Conservation (phyloP, 2,888 invertebrate genomes). For the Vesta saturnalis region DNA sequence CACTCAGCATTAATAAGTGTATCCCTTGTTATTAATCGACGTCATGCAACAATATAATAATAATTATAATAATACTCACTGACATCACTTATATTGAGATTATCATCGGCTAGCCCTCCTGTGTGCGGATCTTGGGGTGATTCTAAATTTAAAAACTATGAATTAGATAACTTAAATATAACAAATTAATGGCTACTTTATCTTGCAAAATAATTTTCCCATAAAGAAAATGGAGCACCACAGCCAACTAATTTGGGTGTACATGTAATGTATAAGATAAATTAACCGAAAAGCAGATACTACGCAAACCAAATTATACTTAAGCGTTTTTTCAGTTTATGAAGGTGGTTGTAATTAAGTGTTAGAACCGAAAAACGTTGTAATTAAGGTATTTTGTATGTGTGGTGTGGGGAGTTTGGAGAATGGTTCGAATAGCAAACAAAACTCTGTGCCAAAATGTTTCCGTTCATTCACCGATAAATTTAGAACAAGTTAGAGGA, state of each 20-base stretch:
- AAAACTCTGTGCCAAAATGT: slow-evolving; percentile 37
- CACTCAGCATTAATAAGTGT: too few relatives aligned
- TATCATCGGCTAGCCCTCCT: slow-evolving; percentile 63
- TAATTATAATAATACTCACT: slow-evolving; percentile 78
- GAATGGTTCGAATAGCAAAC: slow-evolving; percentile 25
- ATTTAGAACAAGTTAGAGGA: slow-evolving; percentile 48
- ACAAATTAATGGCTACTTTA: not conserved
- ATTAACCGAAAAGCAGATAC: not conserved
- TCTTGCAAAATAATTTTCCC: not conserved
- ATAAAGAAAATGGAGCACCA: not conserved
- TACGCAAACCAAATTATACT: too few relatives aligned
- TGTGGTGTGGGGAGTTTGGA: slow-evolving; percentile 23
- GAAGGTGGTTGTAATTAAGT: too few relatives aligned
- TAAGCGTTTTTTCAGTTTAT: too few relatives aligned
- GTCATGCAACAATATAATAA: too few relatives aligned
- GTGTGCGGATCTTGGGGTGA: slow-evolving; percentile 48
- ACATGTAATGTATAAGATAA: not conserved
- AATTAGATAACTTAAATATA: not conserved
- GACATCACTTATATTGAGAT: slow-evolving; percentile 81
- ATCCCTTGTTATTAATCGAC: too few relatives aligned
- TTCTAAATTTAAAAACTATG: slow-evolving; percentile 36
- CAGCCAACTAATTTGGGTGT: not conserved
- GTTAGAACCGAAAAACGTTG: not conserved
- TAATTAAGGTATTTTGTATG: slow-evolving; percentile 5
- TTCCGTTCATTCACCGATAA: slow-evolving; percentile 54